Percentiles rank a stretch among this genome's conserved stretches.
phyloP scores from a whole-genome alignment of 2,113 vertebrate species.

The Epinephelus cyanopodus region DNA sequence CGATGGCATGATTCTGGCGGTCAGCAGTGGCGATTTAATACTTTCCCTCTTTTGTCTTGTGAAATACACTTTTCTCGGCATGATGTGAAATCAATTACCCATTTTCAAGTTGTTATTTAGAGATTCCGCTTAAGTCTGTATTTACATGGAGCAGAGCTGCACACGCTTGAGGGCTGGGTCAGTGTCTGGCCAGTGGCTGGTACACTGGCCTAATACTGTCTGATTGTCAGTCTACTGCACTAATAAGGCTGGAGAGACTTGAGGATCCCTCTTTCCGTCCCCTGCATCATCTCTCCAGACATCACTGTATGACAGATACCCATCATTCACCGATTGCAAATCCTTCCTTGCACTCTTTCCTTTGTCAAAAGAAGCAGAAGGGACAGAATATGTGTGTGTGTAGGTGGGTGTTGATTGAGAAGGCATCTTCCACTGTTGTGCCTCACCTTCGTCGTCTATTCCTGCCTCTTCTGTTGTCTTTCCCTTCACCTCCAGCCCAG shows the following conservation, averaged over 20 bases:
- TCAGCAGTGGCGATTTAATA: neutral
- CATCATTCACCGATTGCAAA: slow-evolving; percentile 68
- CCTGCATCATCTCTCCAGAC: slow-evolving; percentile 60
- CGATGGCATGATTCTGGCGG: slow-evolving; percentile 20
- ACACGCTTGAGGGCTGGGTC: slow-evolving; percentile 61
- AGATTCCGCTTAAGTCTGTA: slow-evolving; percentile 17
- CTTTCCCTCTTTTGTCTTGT: slow-evolving; percentile 25
- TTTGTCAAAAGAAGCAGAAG: slow-evolving; percentile 49
- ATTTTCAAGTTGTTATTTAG: slow-evolving; percentile 12
- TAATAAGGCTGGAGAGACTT: slow-evolving; percentile 65
- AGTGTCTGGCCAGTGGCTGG: slow-evolving; percentile 50
- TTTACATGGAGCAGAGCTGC: slow-evolving; percentile 29
- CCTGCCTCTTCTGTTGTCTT: slow-evolving; percentile 17
- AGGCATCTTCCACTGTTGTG: slow-evolving; percentile 51
- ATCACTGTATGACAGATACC: slow-evolving; percentile 65
- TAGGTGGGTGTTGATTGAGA: slow-evolving; percentile 40
- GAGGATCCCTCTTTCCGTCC: slow-evolving; percentile 61
- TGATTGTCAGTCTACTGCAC: slow-evolving; percentile 57
- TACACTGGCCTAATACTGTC: slow-evolving; percentile 64
- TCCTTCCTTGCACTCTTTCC: slow-evolving; percentile 45
- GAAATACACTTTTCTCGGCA: neutral
- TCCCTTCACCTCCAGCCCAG: slow-evolving; percentile 9
- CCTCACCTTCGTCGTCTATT: slow-evolving; percentile 24
- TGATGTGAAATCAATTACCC: neutral
- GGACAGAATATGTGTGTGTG: slow-evolving; percentile 8